Conservation (phyloP, 1,140 invertebrate species). For the Pseudomyrmex pallidus region DNA sequence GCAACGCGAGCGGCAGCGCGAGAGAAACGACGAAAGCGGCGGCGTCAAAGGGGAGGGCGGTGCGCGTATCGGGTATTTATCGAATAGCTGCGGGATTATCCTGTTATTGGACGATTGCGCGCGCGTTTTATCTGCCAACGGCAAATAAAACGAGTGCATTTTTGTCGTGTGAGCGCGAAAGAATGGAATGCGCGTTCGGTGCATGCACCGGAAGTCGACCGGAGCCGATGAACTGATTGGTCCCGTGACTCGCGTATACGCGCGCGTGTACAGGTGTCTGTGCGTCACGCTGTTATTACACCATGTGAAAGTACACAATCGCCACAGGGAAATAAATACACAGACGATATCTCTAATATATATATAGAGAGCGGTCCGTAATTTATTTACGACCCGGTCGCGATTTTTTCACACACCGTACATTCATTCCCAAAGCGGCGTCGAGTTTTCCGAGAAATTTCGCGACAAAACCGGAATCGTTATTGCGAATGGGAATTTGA, state of each 20-base stretch:
- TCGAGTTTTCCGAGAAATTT: slow-evolving; percentile 38
- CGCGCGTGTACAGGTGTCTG: slow-evolving; percentile 9
- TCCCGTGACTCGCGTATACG: not conserved
- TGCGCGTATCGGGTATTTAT: slow-evolving; percentile 63
- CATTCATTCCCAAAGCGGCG: slow-evolving; percentile 27
- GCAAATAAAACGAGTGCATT: slow-evolving; percentile 68
- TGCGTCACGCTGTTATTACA: slow-evolving; percentile 12
- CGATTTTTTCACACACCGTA: slow-evolving; percentile 27
- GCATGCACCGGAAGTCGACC: slow-evolving; percentile 67
- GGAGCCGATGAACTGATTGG: slow-evolving; percentile 60
- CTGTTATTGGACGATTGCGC: slow-evolving; percentile 74
- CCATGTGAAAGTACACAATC: slow-evolving; percentile 27
- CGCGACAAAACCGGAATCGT: slow-evolving; percentile 22
- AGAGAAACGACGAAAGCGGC: slow-evolving; percentile 30
- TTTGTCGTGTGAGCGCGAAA: slow-evolving; percentile 65
- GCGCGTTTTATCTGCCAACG: slow-evolving; percentile 69
- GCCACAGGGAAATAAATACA: slow-evolving; percentile 38
- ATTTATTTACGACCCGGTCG: slow-evolving; percentile 32
- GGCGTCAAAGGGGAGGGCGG: slow-evolving; percentile 20
- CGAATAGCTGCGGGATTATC: slow-evolving; percentile 75
- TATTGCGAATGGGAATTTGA: slow-evolving; percentile 40
- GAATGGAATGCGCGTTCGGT: slow-evolving; percentile 74
- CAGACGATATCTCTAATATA: slow-evolving; percentile 8
- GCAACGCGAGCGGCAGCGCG: not conserved
- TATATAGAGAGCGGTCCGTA: not conserved